Percentiles rank a stretch among this genome's conserved stretches.
Conservation (phyloP, 2,113 vertebrate genomes). For the Craseonycteris thonglongyai region DNA sequence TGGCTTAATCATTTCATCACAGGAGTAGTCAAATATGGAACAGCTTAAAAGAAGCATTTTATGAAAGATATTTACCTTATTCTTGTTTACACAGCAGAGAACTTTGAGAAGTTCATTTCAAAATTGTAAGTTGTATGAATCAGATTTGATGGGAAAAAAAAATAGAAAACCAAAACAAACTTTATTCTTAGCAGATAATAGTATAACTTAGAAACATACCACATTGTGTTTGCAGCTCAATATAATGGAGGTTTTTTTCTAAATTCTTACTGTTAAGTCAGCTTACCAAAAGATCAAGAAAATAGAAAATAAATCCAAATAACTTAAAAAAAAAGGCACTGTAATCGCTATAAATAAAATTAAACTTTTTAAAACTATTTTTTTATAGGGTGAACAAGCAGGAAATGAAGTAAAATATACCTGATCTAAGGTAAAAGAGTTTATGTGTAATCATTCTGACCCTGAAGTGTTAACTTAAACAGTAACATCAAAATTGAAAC, state of each 20-base stretch:
- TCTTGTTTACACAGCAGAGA: conserved; percentile 55
- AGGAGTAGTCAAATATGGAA: conserved; percentile 48
- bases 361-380: not conserved
- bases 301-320: not conserved
- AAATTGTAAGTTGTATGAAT: conserved; percentile 39
- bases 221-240: not conserved
- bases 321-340: not conserved
- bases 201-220: not conserved
- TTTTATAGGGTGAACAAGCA: not conserved
- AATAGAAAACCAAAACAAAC: conserved; percentile 25
- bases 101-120: conserved; percentile 48
- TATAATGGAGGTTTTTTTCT: not conserved
- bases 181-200: conserved; percentile 43
- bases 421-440: not conserved
- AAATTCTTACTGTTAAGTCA: not conserved
- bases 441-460: not conserved
- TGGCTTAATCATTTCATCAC: conserved; percentile 57
- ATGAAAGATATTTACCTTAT: conserved; percentile 50
- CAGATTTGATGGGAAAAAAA: conserved; percentile 51
- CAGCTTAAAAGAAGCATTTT: conserved; percentile 44
- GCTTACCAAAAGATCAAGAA: not conserved
- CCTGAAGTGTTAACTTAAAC: not conserved
- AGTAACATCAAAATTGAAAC: not conserved
- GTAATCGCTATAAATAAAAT: not conserved
- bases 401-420: not conserved